Percentiles rank a stretch among this genome's conserved stretches.
These are phyloP conservation scores for Catharus ustulatus DNA, from an alignment of 2,797 vertebrate species.

Conservation along the genomic window DNA sequence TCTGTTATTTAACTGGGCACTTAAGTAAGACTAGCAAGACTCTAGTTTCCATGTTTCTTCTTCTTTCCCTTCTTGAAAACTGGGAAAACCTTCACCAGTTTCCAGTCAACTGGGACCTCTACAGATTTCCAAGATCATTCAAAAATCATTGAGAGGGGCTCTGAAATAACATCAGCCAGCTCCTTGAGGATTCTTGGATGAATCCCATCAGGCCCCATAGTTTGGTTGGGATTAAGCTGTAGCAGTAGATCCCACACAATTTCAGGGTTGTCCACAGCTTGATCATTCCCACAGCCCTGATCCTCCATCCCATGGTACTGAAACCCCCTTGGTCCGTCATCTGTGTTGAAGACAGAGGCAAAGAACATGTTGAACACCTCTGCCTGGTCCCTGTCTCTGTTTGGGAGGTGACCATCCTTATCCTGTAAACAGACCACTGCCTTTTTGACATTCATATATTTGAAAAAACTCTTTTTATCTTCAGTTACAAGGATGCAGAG, in stretches of 20 bases:
- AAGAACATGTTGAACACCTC: fast-evolving
- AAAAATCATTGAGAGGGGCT: neutral
- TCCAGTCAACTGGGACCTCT: neutral
- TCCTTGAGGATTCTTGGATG: neutral
- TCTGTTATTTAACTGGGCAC: neutral
- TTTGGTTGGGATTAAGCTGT: neutral
- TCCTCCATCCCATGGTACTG: neutral
- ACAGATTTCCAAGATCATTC: neutral
- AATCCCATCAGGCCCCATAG: neutral
- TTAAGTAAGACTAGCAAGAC: neutral
- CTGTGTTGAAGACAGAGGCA: neutral
- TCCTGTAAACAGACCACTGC: neutral
- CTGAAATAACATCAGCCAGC: neutral
- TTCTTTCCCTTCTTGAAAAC: neutral
- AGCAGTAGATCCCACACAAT: neutral
- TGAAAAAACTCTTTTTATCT: neutral
- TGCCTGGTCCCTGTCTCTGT: neutral
- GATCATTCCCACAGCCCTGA: neutral
- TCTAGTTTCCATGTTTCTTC: fast-evolving
- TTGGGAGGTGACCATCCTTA: neutral
- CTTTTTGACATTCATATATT: neutral
- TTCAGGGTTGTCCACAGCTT: neutral
- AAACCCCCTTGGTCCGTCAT: neutral
- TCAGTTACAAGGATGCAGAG: fast-evolving
- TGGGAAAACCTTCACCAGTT: neutral